Evolutionary conservation across 2,113 vertebrate genomes (phyloP).

Genomic region (Notarius lentiginosus): DNA sequence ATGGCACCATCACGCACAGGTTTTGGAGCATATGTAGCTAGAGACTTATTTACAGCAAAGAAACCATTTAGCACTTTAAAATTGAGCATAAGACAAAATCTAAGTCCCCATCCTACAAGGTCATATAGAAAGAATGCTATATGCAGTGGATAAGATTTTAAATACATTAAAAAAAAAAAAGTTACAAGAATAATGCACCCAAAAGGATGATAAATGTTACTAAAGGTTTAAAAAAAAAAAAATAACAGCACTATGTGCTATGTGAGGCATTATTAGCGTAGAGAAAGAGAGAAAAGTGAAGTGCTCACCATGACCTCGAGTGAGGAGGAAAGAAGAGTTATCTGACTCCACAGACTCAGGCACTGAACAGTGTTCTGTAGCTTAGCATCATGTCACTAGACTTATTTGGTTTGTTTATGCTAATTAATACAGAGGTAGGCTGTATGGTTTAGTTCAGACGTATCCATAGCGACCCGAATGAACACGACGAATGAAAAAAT

Average conservation of each 20-base stretch:
- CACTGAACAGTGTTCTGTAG: not conserved
- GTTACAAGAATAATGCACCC: not conserved
- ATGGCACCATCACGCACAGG: not conserved
- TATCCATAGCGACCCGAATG: constrained; percentile 5
- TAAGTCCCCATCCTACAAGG: not conserved
- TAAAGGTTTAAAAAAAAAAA: not conserved
- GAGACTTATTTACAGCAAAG: not conserved
- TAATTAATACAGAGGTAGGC: not conserved
- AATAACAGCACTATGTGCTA: not conserved
- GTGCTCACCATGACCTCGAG: constrained; percentile 35
- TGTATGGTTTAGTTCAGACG: not conserved
- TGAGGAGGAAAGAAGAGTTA: constrained; percentile 12
- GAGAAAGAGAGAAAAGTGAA: not conserved
- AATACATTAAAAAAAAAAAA: not conserved
- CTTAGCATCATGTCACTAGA: not conserved
- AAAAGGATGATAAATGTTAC: not conserved
- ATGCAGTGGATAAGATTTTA: not conserved
- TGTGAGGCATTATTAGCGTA: not conserved
- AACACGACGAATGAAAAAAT: not conserved
- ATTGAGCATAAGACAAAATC: not conserved
- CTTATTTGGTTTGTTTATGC: not conserved
- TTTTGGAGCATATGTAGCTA: not conserved
- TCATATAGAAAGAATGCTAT: not conserved
- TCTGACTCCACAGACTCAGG: not conserved
- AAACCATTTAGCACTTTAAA: not conserved